Conservation (phyloP, 1,140 invertebrate species). For the Pseudomyrmex concolor region DNA sequence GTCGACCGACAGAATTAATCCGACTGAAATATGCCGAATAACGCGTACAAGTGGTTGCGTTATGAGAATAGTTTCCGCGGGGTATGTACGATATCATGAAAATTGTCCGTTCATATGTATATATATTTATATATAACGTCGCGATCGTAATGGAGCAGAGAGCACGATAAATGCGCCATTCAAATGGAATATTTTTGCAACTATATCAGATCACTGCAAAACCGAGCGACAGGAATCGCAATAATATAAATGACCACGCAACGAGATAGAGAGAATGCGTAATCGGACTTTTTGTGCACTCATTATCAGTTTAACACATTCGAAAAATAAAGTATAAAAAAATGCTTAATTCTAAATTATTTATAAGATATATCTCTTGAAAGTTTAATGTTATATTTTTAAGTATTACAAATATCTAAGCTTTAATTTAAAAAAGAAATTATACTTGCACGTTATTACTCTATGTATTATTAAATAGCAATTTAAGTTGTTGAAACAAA, state of each 20-base stretch:
- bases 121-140: not conserved
- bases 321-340: not conserved
- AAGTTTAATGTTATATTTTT: not conserved
- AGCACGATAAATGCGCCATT: constrained; percentile 12
- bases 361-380: not conserved
- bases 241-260: too few relatives aligned
- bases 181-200: constrained; percentile 21
- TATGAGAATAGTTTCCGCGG: not conserved
- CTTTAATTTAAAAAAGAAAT: not conserved
- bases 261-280: not conserved
- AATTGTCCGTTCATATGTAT: constrained; percentile 22
- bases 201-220: constrained; percentile 1
- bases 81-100: not conserved
- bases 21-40: not conserved
- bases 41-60: not conserved
- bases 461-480: not conserved
- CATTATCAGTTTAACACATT: not conserved
- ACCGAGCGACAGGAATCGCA: too few relatives aligned
- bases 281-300: not conserved
- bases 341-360: not conserved
- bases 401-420: not conserved
- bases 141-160: not conserved
- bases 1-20: constrained; percentile 7
- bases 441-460: not conserved
- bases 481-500: constrained; percentile 3